Evolutionary conservation across 2,888 invertebrate species (phyloP).

Genomic region (Agrochola circellaris): DNA sequence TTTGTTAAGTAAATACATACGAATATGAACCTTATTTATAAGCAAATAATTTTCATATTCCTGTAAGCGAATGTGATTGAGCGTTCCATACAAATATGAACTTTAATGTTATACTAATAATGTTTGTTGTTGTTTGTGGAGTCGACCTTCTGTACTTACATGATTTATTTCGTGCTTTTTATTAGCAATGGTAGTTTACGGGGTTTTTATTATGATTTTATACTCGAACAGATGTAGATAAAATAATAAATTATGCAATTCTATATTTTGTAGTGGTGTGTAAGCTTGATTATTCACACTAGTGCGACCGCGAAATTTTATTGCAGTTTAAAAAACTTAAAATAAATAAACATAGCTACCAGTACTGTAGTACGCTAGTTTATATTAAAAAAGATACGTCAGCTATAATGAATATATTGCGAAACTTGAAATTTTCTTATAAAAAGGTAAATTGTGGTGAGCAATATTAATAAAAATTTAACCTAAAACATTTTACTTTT

Average conservation of each 20-base stretch:
- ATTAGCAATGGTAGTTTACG: not conserved
- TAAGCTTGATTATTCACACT: not conserved
- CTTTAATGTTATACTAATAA: not conserved
- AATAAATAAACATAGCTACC: slow-evolving; percentile 23
- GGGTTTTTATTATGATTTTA: not conserved
- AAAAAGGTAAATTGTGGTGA: slow-evolving; percentile 6
- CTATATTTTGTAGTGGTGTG: not conserved
- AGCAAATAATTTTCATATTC: not conserved
- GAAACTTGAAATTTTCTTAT: not conserved
- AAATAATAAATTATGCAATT: not conserved
- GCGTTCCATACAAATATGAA: not conserved
- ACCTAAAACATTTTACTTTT: not conserved
- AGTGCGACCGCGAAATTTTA: not conserved
- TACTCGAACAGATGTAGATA: not conserved
- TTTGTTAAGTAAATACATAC: not conserved
- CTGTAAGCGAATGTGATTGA: not conserved
- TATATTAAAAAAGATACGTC: not conserved
- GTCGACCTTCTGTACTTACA: not conserved
- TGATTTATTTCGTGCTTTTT: not conserved
- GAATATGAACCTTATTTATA: not conserved
- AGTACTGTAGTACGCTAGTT: not conserved
- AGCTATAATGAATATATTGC: not conserved
- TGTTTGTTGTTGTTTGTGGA: not conserved
- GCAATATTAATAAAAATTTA: not conserved
- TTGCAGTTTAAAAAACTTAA: not conserved